Evolutionary conservation across 2,797 vertebrate species (phyloP).

Genomic region (Semotilus atromaculatus): DNA sequence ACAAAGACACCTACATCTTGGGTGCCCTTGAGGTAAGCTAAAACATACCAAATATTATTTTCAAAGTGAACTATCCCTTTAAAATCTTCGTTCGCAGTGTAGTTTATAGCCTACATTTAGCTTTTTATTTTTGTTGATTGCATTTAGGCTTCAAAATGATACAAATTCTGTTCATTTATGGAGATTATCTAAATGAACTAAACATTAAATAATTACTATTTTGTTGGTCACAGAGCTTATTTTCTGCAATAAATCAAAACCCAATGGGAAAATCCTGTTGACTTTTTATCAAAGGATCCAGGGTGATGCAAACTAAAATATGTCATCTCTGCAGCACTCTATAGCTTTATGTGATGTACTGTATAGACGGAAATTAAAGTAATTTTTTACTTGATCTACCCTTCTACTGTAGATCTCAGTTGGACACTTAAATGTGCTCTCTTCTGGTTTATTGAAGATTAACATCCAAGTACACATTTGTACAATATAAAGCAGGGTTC

Average conservation of each 20-base stretch:
- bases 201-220: background rate
- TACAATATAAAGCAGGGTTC: background rate
- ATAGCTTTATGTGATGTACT: background rate
- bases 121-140: background rate
- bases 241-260: background rate
- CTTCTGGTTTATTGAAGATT: background rate
- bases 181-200: background rate
- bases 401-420: background rate
- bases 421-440: background rate
- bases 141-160: background rate
- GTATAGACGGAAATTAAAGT: background rate
- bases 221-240: background rate
- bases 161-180: background rate
- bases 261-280: background rate
- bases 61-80: too few relatives aligned
- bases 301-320: background rate
- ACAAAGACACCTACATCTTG: too few relatives aligned
- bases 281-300: background rate
- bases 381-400: background rate
- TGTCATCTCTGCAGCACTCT: background rate
- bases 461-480: background rate
- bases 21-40: too few relatives aligned
- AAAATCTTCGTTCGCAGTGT: background rate
- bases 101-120: background rate
- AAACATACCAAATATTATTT: too few relatives aligned